Conservation (phyloP, 2,888 invertebrate species). For the Epinotia demarniana region DNA sequence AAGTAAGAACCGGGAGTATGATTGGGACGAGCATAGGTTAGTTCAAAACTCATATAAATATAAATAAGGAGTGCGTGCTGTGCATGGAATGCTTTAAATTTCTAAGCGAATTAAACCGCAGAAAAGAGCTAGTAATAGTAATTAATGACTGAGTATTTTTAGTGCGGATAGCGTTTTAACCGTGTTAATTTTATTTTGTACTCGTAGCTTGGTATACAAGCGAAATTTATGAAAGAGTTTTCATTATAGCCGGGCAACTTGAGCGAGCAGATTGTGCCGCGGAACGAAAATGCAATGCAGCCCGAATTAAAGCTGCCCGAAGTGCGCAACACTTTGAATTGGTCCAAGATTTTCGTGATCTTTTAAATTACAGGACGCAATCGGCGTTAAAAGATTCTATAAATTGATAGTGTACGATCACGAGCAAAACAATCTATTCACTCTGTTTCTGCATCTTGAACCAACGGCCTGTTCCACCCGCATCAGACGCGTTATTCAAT, state of each 20-base stretch:
- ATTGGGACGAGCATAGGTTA: not conserved
- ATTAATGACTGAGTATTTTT: constrained; percentile 11
- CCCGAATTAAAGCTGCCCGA: not conserved
- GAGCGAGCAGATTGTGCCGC: constrained; percentile 7
- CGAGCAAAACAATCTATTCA: too few relatives aligned
- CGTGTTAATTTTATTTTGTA: constrained; percentile 25
- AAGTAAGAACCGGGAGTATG: too few relatives aligned
- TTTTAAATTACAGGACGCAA: not conserved
- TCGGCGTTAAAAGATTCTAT: not conserved
- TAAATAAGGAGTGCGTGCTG: too few relatives aligned
- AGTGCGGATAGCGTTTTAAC: constrained; percentile 26
- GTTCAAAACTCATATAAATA: not conserved
- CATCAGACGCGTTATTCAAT: too few relatives aligned
- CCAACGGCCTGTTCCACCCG: too few relatives aligned
- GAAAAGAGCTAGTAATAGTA: constrained; percentile 26
- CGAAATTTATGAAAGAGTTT: constrained; percentile 18
- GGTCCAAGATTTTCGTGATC: not conserved
- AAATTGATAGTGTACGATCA: too few relatives aligned
- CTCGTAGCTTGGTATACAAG: not conserved
- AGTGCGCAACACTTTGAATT: not conserved
- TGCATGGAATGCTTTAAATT: not conserved
- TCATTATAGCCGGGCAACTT: constrained; percentile 21
- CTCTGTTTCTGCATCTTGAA: too few relatives aligned
- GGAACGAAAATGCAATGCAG: constrained; percentile 14
- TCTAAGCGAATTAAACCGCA: not conserved